Evolutionary conservation across 2,113 vertebrate genomes (phyloP).

Genomic region (Arenaria interpres): DNA sequence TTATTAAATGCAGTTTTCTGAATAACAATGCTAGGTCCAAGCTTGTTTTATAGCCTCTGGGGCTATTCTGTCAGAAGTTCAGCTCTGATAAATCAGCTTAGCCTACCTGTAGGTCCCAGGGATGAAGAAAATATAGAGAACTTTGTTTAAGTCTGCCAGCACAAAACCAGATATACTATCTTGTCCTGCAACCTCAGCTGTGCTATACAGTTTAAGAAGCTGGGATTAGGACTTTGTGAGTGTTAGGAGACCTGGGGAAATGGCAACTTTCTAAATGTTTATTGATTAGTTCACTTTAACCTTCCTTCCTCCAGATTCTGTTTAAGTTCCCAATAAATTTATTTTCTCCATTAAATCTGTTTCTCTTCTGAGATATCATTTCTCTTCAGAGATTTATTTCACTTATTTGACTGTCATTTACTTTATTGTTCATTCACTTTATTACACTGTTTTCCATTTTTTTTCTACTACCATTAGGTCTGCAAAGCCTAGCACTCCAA

Average conservation of each 20-base stretch:
- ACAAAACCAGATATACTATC: conserved; percentile 30
- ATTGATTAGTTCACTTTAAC: conserved; percentile 52
- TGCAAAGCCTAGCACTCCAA: background rate
- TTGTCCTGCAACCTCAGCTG: conserved; percentile 31
- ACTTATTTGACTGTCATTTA: conserved; percentile 16
- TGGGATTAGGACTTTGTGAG: conserved; percentile 46
- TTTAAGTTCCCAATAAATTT: conserved; percentile 33
- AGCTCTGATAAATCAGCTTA: conserved; percentile 21
- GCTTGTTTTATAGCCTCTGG: background rate
- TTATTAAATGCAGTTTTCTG: conserved; percentile 3
- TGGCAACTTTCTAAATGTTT: conserved; percentile 35
- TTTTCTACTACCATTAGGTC: background rate
- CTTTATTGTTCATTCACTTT: conserved; percentile 9
- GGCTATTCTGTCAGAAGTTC: background rate
- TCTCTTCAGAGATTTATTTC: conserved; percentile 23
- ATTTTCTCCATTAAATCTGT: background rate
- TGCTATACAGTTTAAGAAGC: background rate
- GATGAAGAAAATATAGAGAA: conserved; percentile 29
- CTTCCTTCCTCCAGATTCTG: conserved; percentile 22
- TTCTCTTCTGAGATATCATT: conserved; percentile 19
- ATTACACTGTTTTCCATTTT: background rate
- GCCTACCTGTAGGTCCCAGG: background rate
- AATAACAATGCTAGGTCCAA: background rate
- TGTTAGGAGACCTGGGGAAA: conserved; percentile 51
- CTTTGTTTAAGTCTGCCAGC: conserved; percentile 14